phyloP scores from a whole-genome alignment of 2,888 invertebrate genomes.

The Mimas tiliae region DNA sequence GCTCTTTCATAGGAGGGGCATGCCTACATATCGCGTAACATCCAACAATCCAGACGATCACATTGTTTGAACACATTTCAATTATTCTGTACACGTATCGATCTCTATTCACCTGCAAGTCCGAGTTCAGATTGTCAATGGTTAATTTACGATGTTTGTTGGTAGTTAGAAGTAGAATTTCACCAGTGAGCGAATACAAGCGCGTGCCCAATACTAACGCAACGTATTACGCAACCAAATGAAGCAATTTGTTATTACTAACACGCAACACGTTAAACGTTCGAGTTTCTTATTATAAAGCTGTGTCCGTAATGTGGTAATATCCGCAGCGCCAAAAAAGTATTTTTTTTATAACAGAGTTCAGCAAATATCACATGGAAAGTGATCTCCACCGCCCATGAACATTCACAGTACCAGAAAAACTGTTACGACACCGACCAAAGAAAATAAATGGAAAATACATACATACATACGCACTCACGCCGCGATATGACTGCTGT shows the following conservation, averaged over 20 bases:
- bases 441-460: too few species aligned
- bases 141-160: not conserved
- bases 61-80: too few species aligned
- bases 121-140: not conserved
- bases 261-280: constrained; percentile 24
- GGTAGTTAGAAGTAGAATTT: constrained; percentile 5
- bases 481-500: too few species aligned
- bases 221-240: constrained; percentile 23
- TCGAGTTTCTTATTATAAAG: constrained; percentile 25
- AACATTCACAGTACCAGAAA: too few species aligned
- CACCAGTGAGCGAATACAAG: not conserved
- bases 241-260: constrained; percentile 25
- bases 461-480: too few species aligned
- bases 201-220: constrained; percentile 25
- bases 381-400: too few species aligned
- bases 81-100: too few species aligned
- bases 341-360: not conserved
- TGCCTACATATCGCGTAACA: too few species aligned
- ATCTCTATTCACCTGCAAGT: not conserved
- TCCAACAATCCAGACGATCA: too few species aligned
- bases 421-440: too few species aligned
- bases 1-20: too few species aligned
- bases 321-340: not conserved
- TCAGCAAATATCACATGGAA: too few species aligned
- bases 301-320: not conserved